Percentiles rank a stretch among this genome's conserved stretches.
Evolutionary conservation across 1,140 invertebrate genomes (phyloP).

Genomic region (Pemphigus obesinymphae): DNA sequence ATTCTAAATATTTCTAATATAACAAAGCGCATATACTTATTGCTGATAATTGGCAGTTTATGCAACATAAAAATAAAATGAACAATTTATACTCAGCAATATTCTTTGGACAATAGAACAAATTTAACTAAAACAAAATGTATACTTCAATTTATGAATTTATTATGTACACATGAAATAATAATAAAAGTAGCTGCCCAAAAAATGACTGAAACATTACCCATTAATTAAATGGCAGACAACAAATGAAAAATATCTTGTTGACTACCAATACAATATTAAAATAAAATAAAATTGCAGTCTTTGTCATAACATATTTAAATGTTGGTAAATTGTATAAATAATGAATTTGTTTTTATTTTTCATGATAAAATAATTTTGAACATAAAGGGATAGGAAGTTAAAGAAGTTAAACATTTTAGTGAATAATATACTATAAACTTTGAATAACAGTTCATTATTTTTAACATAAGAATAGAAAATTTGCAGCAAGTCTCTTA

Average conservation of each 20-base stretch:
- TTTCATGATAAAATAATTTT: not conserved
- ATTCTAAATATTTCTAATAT: not conserved
- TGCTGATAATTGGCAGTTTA: conserved; percentile 23
- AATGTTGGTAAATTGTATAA: not conserved
- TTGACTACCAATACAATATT: conserved; percentile 8
- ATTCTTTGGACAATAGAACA: not conserved
- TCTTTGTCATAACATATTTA: conserved; percentile 14
- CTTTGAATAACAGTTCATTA: not conserved
- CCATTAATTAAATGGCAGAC: not conserved
- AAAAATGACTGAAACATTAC: conserved; percentile 16
- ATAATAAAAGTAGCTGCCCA: conserved; percentile 3
- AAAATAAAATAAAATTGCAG: conserved; percentile 19
- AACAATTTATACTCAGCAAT: not conserved
- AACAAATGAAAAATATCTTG: not conserved
- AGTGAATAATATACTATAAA: not conserved
- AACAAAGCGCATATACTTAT: conserved; percentile 6
- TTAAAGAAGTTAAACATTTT: not conserved
- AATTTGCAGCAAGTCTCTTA: not conserved
- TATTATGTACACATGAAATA: not conserved
- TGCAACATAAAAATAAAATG: conserved; percentile 24
- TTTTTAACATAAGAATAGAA: not conserved
- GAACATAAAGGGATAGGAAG: not conserved
- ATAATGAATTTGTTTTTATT: not conserved
- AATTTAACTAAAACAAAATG: conserved; percentile 2
- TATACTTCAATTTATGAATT: not conserved